A percentile compares a stretch with the other conserved stretches of the same genome.
Conservation (phyloP, 1,140 invertebrate species). For the Sitobion miscanthi region DNA sequence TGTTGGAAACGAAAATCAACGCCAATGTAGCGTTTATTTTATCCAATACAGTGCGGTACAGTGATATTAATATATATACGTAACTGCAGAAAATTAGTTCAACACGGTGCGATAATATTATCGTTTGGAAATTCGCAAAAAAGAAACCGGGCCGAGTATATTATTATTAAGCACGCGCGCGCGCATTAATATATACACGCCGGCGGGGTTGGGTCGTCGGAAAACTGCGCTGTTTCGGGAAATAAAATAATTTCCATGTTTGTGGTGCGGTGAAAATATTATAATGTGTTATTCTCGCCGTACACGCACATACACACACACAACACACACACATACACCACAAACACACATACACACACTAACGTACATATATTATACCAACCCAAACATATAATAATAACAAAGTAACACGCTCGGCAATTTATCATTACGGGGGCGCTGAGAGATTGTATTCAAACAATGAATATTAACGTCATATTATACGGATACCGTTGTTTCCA, state of each 20-base stretch:
- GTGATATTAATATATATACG: neutral
- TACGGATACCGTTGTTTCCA: slow-evolving; percentile 55
- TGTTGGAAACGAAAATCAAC: neutral
- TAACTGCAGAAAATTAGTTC: neutral
- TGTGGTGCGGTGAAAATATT: neutral
- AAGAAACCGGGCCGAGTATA: neutral
- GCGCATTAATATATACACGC: neutral
- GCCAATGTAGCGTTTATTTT: neutral
- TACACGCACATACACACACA: neutral
- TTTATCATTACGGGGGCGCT: slow-evolving; percentile 11
- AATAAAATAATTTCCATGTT: slow-evolving; percentile 28
- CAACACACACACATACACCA: too few relatives aligned
- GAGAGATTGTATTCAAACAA: slow-evolving; percentile 18
- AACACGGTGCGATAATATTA: neutral
- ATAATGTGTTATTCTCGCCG: neutral
- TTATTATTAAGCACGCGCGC: neutral
- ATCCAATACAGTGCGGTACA: neutral
- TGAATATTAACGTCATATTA: slow-evolving; percentile 52
- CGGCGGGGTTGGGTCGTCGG: neutral
- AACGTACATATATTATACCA: neutral
- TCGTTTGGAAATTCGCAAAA: slow-evolving; percentile 5
- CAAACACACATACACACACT: too few relatives aligned
- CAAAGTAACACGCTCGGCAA: neutral
- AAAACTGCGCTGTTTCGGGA: neutral
- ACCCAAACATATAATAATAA: slow-evolving; percentile 18